These are phyloP conservation scores for Gryllus bimaculatus DNA, from an alignment of 1,140 invertebrate genomes.

Conservation along the genomic window DNA sequence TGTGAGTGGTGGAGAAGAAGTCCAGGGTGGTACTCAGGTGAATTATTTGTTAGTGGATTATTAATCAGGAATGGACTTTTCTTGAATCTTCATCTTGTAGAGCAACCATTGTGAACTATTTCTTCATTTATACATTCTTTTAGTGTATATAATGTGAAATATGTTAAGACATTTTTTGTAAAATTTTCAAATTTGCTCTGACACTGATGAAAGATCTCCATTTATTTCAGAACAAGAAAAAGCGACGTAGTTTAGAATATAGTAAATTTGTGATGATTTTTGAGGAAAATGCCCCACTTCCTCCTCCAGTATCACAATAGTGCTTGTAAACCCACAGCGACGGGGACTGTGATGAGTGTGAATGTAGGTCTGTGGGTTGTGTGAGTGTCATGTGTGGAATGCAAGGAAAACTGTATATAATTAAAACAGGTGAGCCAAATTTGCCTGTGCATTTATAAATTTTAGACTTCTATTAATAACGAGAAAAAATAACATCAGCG, in stretches of 20 bases:
- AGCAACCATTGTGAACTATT: not conserved
- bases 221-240: slow-evolving; percentile 32
- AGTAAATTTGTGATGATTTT: slow-evolving; percentile 45
- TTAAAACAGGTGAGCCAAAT: not conserved
- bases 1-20: slow-evolving; percentile 42
- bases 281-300: slow-evolving; percentile 50
- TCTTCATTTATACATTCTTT: too few species aligned
- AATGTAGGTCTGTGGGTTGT: not conserved
- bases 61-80: not conserved
- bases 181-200: not conserved
- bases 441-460: not conserved
- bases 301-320: slow-evolving; percentile 30
- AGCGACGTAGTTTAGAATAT: slow-evolving; percentile 37
- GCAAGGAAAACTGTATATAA: not conserved
- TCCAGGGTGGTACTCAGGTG: not conserved
- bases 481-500: not conserved
- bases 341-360: not conserved
- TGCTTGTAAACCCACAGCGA: not conserved
- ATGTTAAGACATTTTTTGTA: not conserved
- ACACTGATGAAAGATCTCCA: not conserved
- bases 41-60: not conserved
- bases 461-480: not conserved
- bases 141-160: too few species aligned
- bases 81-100: not conserved
- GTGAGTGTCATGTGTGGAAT: not conserved